Evolutionary conservation across 64 coral and sea anemone species (phyloP).

Genomic region (Hydrozoanthus tunicans): DNA sequence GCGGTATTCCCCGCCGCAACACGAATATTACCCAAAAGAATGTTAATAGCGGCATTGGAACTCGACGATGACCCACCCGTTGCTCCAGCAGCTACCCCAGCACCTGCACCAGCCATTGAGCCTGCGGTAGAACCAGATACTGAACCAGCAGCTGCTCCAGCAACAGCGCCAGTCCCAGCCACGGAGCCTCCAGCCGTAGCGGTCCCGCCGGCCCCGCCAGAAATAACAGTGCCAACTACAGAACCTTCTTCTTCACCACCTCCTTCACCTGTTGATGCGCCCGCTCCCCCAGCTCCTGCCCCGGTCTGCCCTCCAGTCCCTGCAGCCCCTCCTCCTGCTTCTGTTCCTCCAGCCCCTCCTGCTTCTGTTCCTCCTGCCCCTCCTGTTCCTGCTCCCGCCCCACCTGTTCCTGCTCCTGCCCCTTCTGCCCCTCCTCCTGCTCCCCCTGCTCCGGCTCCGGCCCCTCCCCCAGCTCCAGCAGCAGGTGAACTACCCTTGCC

Average conservation of each 20-base stretch:
- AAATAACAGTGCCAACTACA: background rate
- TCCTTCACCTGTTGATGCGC: background rate
- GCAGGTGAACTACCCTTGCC: background rate
- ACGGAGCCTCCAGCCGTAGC: background rate
- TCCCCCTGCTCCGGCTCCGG: background rate
- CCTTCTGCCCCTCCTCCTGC: background rate
- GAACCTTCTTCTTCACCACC: constrained; percentile 6
- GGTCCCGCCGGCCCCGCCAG: constrained; percentile 25
- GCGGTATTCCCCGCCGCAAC: constrained; percentile 22
- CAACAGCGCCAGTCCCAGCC: background rate
- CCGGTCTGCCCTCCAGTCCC: background rate
- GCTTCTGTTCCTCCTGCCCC: constrained; percentile 1
- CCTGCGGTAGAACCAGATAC: background rate
- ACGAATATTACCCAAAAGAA: constrained; percentile 13
- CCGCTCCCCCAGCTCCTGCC: background rate
- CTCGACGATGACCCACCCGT: background rate
- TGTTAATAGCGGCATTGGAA: constrained; percentile 30
- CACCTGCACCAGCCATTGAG: background rate
- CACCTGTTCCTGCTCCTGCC: background rate
- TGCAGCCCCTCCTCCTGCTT: background rate
- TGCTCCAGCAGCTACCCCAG: background rate
- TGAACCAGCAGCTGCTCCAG: background rate
- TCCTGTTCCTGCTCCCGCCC: background rate
- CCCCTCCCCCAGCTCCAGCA: background rate
- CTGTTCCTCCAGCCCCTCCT: background rate